Evolutionary conservation across 2,797 vertebrate species (phyloP), one percentile per base, ranked within the genome.

Genomic region (Melanotaenia pygmaea): DNA sequence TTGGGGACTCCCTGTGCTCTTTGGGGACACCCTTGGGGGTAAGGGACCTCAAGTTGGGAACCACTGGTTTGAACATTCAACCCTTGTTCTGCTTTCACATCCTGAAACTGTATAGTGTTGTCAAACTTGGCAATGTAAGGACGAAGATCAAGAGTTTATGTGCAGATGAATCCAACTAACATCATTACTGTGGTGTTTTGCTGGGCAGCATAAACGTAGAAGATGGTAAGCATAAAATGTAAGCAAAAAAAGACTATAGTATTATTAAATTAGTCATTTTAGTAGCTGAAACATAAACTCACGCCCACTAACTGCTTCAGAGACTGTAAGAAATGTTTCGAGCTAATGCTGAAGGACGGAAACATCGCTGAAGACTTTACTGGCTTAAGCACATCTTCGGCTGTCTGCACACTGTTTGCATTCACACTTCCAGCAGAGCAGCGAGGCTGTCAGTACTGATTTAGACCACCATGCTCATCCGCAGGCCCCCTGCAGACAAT

Each of bases 361-460:
- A 59, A 5, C 35, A 13, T 59, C 0, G 22, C 59, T 66, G 63
- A 77, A 56, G 66, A 62, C 63, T 67, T 73, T 45, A 22, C 64
- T 54, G 50, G 38, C 58, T 51, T 73, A 47, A 81, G 70, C 68
- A 4, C 45, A 66, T 89, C 71, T 71, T 63, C 28, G 76, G 72
- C 64, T 58, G 68, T 75, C 67, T 40, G 74, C 16, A 43, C 65
- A 51, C 34, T 16, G 68, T 67, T 76, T 59, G 61, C 24, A 56
- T 79, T 80, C 81, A 69, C 86, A 82, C 79, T 64, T 64, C 24
- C 34, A 81, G 85, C 72, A n/a, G 74, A 86, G 77, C 74, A 77
- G 77, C n/a, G 57, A 85, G 78, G 69, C 74, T 86, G 86, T 93
- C 86, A 79, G 84, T 57, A 51, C 76, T 72, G 77, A 86, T 90